These are phyloP conservation scores for Gadus chalcogrammus DNA, from an alignment of 2,113 vertebrate species.

Conservation along the genomic window DNA sequence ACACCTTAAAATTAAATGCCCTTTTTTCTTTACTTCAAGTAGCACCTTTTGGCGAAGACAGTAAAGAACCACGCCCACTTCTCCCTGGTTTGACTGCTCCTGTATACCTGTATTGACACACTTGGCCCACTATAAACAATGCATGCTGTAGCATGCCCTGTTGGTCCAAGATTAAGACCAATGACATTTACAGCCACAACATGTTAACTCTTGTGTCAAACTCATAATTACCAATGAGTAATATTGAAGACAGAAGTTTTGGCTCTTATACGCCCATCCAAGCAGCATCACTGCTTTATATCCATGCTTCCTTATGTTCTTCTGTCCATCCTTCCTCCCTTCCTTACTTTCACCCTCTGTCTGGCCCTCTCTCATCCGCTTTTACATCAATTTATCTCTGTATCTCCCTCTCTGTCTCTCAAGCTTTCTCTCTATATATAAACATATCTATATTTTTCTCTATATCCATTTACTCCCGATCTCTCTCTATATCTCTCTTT, in stretches of 20 bases:
- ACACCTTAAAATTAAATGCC: not conserved
- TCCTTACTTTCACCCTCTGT: not conserved
- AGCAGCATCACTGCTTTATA: not conserved
- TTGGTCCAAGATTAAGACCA: conserved; percentile 31
- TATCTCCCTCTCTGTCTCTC: too few species aligned
- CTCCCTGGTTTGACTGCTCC: not conserved
- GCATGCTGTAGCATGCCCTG: conserved; percentile 27
- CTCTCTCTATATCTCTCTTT: conserved; percentile 10
- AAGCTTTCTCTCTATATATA: not conserved
- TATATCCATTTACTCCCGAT: not conserved
- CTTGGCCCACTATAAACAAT: conserved; percentile 12
- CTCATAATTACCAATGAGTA: conserved; percentile 33
- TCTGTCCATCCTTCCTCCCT: not conserved
- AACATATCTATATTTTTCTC: too few species aligned
- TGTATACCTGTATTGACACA: not conserved
- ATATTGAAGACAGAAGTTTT: conserved; percentile 11
- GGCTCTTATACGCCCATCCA: not conserved
- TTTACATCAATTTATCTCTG: too few species aligned
- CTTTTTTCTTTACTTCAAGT: not conserved
- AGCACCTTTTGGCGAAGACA: too few species aligned
- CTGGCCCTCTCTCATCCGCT: not conserved
- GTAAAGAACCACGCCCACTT: not conserved
- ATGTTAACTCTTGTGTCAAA: conserved; percentile 12
- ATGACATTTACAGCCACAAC: conserved; percentile 16
- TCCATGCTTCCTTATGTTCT: too few species aligned